Evolutionary conservation across 2,888 invertebrate species (phyloP), one percentile per base, ranked within the genome.

Genomic region (Rhopalosiphum nymphaeae): DNA sequence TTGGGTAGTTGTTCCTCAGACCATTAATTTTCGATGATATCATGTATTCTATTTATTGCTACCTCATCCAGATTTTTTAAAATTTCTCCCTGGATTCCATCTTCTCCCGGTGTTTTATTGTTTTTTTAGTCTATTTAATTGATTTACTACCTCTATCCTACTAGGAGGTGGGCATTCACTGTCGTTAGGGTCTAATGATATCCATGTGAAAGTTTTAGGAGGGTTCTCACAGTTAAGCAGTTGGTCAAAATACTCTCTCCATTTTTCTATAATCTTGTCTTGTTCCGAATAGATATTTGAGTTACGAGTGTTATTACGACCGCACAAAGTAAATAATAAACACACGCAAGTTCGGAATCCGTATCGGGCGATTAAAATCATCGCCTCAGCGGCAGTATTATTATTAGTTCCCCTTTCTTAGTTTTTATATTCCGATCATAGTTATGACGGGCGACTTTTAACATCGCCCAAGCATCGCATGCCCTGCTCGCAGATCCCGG

Each of bases 1-100:
- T 91, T 91, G 10, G 78, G 78, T n/a, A n/a, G 91, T 91, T 49
- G 91, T 78, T 91, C 49, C 78, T 91, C 78, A 91, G 49, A 91
- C 78, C 49, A 91, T 91, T 53, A 1, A 89, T 78, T 91, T 78
- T 78, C 42, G 25, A 53, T 91, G 36, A 78, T 49, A 91, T 42
- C 49, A 91, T 49, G 91, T 36, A 78, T 78, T 78, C 78, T 91
- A 53, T 91, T 91, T 91, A 78, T 84, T 91, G 42, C 42, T 91
- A 9, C 36, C 42, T 53, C 91, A 91, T 91, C 78, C 84, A 91
- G 53, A 21, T 91, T 91, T 91, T 91, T 84, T 42, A 53, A 16
- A 42, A 26, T 84, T 91, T 91, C 78, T 91, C 84, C 91, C 53
- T 91, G 78, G 10, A 91, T 91, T 91, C 53, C 91, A 26, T 91